Evolutionary conservation across 2,888 invertebrate genomes (phyloP).

Genomic region (Trichogramma dendrolimi): DNA sequence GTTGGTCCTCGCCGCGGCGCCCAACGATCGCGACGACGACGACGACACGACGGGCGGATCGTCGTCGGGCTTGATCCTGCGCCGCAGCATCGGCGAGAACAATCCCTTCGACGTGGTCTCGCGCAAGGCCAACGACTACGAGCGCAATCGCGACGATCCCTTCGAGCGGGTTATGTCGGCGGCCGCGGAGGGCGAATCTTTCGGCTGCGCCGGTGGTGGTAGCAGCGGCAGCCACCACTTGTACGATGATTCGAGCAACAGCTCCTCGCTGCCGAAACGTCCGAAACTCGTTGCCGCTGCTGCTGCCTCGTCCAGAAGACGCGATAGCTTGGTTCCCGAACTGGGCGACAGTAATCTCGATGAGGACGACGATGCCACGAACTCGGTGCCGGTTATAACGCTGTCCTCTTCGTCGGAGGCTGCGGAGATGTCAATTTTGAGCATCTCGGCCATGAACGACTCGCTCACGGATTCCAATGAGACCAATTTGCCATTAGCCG

Average conservation of each 20-base stretch:
- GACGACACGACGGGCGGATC: too few relatives aligned
- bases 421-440: conserved; percentile 39
- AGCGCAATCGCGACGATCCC: conserved; percentile 43
- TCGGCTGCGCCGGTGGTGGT: too few relatives aligned
- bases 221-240: too few relatives aligned
- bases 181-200: conserved; percentile 28
- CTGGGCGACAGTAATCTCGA: conserved; percentile 25
- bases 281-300: neutral
- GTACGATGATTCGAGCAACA: too few relatives aligned
- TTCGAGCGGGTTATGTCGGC: conserved; percentile 43
- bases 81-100: conserved; percentile 39
- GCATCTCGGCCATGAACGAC: conserved; percentile 44
- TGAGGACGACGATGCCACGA: neutral
- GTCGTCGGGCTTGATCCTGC: conserved; percentile 10
- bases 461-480: conserved; percentile 29
- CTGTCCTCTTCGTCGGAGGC: neutral
- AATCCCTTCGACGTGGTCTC: conserved; percentile 47
- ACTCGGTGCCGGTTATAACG: conserved; percentile 8
- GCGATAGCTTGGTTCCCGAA: conserved; percentile 21
- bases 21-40: neutral
- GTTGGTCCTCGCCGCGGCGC: neutral
- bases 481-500: conserved; percentile 9
- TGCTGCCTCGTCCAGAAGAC: neutral
- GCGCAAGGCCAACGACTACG: conserved; percentile 41
- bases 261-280: too few relatives aligned